Percentiles rank a stretch among this genome's conserved stretches.
Conservation (phyloP, 1,140 invertebrate genomes). For the Ceratosolen solmsi region DNA sequence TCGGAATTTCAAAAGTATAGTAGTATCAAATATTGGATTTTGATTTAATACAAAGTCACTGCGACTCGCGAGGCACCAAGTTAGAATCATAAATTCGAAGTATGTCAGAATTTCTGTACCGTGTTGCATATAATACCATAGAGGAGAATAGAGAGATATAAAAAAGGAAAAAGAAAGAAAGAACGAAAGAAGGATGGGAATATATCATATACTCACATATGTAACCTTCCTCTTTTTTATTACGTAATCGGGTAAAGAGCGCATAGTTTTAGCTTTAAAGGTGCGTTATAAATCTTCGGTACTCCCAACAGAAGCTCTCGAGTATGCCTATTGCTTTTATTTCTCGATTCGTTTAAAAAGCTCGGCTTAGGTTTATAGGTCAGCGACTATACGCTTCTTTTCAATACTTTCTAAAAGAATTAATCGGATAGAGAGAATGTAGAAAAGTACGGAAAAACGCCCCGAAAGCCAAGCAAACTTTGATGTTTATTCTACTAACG, state of each 20-base stretch:
- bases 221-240: not conserved
- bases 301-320: not conserved
- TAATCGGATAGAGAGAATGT: not conserved
- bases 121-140: no score
- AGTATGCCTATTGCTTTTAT: constrained; percentile 13
- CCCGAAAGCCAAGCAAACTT: not conserved
- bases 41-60: no score
- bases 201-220: no score
- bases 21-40: no score
- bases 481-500: not conserved
- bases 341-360: constrained; percentile 14
- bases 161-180: no score
- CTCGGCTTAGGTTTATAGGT: not conserved
- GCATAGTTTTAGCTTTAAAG: not conserved
- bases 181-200: no score
- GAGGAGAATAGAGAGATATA: no score
- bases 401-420: not conserved
- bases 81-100: no score
- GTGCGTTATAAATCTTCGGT: constrained; percentile 11
- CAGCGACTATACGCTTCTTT: not conserved
- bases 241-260: not conserved
- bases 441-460: not conserved
- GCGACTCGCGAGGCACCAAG: no score
- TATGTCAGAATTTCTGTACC: no score
- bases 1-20: no score